phyloP scores from a whole-genome alignment of 2,888 invertebrate genomes.

The Leuctra nigra region DNA sequence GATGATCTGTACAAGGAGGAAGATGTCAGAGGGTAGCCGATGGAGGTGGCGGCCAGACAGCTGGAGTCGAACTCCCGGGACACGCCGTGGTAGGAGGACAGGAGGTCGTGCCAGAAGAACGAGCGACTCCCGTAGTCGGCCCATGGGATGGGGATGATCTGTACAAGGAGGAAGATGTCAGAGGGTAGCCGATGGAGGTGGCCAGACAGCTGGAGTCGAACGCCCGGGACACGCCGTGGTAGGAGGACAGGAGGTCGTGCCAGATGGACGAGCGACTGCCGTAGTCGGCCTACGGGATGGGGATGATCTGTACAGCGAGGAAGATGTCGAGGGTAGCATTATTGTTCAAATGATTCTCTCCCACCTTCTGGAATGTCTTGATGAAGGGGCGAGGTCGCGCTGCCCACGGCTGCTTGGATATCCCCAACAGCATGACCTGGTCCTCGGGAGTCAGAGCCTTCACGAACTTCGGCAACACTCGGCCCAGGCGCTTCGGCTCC shows the following conservation, averaged over 20 bases:
- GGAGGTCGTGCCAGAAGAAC: conserved; percentile 45
- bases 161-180: background rate
- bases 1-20: too few species aligned
- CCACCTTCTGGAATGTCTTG: conserved; percentile 53
- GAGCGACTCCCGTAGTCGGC: conserved; percentile 44
- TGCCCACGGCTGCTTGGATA: conserved; percentile 61
- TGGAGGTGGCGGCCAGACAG: conserved; percentile 47
- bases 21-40: conserved; percentile 53
- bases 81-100: conserved; percentile 54
- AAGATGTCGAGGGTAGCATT: too few species aligned
- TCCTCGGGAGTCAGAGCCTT: conserved; percentile 60
- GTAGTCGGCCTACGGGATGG: conserved; percentile 25
- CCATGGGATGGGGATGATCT: conserved; percentile 21
- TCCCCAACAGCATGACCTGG: conserved; percentile 61
- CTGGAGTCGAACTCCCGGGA: conserved; percentile 53
- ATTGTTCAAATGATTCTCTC: too few species aligned
- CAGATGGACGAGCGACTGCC: conserved; percentile 50
- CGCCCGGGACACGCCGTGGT: conserved; percentile 50
- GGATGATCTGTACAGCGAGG: too few species aligned
- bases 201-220: conserved; percentile 53
- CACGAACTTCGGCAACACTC: conserved; percentile 61
- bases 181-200: conserved; percentile 46
- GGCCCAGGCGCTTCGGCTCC: conserved; percentile 63
- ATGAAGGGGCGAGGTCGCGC: conserved; percentile 45
- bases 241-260: conserved; percentile 50